phyloP scores from a whole-genome alignment of 1,140 invertebrate genomes.

The Zaprionus camerounensis region DNA sequence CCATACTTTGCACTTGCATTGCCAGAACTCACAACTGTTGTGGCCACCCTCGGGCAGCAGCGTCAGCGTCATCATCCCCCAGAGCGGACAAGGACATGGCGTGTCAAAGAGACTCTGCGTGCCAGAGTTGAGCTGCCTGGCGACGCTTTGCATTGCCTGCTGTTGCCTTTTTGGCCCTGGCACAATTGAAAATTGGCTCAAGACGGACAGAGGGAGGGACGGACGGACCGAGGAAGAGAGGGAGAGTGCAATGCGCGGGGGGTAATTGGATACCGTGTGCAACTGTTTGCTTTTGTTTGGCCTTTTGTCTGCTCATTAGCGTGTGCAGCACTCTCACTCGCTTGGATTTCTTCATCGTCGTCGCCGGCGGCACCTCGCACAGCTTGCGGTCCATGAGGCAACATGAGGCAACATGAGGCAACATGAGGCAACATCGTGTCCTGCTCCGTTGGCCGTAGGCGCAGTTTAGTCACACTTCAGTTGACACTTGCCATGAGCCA shows the following conservation, averaged over 20 bases:
- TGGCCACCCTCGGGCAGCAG: constrained; percentile 21
- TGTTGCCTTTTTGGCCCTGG: constrained; percentile 72
- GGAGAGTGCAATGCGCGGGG: constrained; percentile 10
- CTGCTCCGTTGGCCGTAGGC: constrained; percentile 38
- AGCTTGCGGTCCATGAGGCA: constrained; percentile 61
- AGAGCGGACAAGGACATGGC: constrained; percentile 30
- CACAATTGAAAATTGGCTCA: constrained; percentile 77
- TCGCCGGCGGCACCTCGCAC: constrained; percentile 45
- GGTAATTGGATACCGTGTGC: constrained; percentile 78
- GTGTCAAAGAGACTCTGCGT: constrained; percentile 46
- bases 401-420: not conserved
- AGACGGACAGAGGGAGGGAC: constrained; percentile 9
- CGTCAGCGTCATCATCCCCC: constrained; percentile 13
- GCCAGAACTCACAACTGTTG: not conserved
- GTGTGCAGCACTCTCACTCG: constrained; percentile 18
- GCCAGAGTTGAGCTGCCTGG: constrained; percentile 45
- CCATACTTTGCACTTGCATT: no score
- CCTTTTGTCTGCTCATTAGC: constrained; percentile 43
- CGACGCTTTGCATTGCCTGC: constrained; percentile 57
- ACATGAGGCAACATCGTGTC: not conserved
- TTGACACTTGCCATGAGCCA: constrained; percentile 27
- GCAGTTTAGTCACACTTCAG: constrained; percentile 75
- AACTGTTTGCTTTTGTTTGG: constrained; percentile 71
- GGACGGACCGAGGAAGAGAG: not conserved
- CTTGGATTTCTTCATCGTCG: constrained; percentile 18